A percentile compares a stretch with the other conserved stretches of the same genome.
phyloP scores from a whole-genome alignment of 64 coral and sea anemone species.

The Stichodactyla mertensii region DNA sequence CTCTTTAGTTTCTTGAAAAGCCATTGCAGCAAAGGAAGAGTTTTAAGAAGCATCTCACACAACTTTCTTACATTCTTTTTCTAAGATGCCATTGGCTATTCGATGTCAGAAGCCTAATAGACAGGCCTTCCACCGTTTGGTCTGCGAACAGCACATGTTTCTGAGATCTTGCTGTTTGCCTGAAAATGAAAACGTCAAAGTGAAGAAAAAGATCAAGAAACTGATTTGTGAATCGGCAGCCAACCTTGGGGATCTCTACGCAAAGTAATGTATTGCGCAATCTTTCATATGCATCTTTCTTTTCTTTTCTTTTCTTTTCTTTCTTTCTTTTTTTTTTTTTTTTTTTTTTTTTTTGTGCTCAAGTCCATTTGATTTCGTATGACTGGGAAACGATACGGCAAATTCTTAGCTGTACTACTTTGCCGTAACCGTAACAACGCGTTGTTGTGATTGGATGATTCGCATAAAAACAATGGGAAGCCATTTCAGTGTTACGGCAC shows the following conservation, averaged over 20 bases:
- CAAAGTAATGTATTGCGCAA: conserved; percentile 28
- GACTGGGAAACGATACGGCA: too few species aligned
- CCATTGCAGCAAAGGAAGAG: too few species aligned
- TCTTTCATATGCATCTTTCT: background rate
- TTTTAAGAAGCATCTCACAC: background rate
- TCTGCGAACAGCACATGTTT: conserved; percentile 86
- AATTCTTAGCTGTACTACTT: too few species aligned
- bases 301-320: too few species aligned
- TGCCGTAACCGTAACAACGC: too few species aligned
- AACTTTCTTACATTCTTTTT: background rate
- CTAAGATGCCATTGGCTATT: conserved; percentile 76
- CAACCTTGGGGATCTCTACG: conserved; percentile 64
- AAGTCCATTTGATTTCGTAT: too few species aligned
- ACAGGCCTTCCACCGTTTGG: conserved; percentile 73
- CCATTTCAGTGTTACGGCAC: too few species aligned
- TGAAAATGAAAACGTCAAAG: conserved; percentile 13
- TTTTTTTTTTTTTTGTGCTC: too few species aligned
- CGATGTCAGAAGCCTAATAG: conserved; percentile 83
- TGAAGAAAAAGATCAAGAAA: conserved; percentile 58
- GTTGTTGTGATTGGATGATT: too few species aligned
- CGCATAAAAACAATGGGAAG: too few species aligned
- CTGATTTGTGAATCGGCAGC: conserved; percentile 61
- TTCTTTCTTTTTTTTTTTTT: too few species aligned
- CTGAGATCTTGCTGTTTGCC: conserved; percentile 60
- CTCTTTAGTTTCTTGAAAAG: too few species aligned